Evolutionary conservation across 2,888 invertebrate genomes (phyloP), one percentile per base, ranked within the genome.

Genomic region (Trichopoda pennipes): DNA sequence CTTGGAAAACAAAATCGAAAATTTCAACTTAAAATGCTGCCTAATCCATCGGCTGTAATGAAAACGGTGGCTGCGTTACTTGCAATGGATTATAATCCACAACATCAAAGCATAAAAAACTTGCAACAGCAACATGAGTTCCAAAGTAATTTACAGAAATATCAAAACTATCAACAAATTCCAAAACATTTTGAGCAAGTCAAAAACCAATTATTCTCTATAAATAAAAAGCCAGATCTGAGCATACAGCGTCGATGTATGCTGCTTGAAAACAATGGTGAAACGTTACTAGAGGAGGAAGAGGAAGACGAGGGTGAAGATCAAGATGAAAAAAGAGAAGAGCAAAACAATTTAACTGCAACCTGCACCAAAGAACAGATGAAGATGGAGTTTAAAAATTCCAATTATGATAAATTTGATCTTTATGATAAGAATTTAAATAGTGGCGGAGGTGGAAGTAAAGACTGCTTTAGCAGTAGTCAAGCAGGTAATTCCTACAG

Each of bases 91-190:
- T 90, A 88, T 21, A 92, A 92, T 85, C 84, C 92, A 55, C 91
- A 92, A 85, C 92, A 92, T 85, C 91, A 92, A 87, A 92, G 92
- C 87, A 87, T 87, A 85, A 87, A 86, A 73, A 88, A 87, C 81
- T 85, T 87, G 85, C 89, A 89, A 78, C 88, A 88, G 80, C 88
- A 87, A 86, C 87, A 88, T 86, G 87, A 90, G 80, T 83, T 88
- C 85, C 88, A 88, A 78, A 80, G 85, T 56, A 87, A 87, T 80
- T 83, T 87, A 84, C 86, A 93, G 91, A 85, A 92, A 91, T 63
- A 93, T 91, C 85, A 86, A 73, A 86, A 77, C 61, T 81, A 85
- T 73, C 85, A 86, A 55, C 81, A 81, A 69, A 75, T 85, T 47
- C 76, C 83, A 76, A 85, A 86, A 60, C 81, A 85, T 74, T 70